Evolutionary conservation across 2,888 invertebrate species (phyloP).

Genomic region (Drosophila mimetica): DNA sequence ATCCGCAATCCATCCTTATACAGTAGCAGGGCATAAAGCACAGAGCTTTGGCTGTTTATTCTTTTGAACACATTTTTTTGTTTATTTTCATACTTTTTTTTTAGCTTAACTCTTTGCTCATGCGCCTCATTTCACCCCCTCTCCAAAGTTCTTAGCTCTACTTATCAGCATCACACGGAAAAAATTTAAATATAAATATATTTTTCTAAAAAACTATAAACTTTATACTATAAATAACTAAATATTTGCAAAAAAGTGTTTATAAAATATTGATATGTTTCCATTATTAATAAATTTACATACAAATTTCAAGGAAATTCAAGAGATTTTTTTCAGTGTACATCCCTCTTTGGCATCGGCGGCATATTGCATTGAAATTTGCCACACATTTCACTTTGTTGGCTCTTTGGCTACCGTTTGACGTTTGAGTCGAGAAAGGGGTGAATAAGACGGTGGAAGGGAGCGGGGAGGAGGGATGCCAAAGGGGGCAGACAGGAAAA

Average conservation of each 20-base stretch:
- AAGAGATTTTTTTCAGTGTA: slow-evolving; percentile 3
- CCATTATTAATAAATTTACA: neutral
- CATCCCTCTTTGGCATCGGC: slow-evolving; percentile 40
- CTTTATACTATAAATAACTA: too few species aligned
- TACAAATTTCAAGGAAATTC: neutral
- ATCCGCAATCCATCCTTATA: slow-evolving; percentile 42
- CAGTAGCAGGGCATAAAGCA: slow-evolving; percentile 33
- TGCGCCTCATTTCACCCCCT: slow-evolving; percentile 34
- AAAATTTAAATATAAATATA: neutral
- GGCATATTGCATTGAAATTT: slow-evolving; percentile 79
- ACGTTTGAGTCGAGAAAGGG: slow-evolving; percentile 52
- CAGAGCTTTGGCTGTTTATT: slow-evolving; percentile 56
- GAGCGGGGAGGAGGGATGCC: neutral
- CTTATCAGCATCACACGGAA: slow-evolving; percentile 10
- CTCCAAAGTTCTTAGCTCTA: slow-evolving; percentile 18
- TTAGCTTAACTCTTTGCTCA: slow-evolving; percentile 58
- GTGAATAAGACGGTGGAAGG: slow-evolving; percentile 9
- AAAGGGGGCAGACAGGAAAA: slow-evolving; percentile 28
- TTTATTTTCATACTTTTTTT: slow-evolving; percentile 70
- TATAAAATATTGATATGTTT: neutral
- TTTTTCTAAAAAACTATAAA: neutral
- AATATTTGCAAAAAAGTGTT: too few species aligned
- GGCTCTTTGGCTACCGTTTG: slow-evolving; percentile 73
- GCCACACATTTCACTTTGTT: slow-evolving; percentile 75
- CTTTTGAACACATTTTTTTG: slow-evolving; percentile 64